Evolutionary conservation across 64 coral and sea anemone genomes (phyloP), one percentile per base, ranked within the genome.

Genomic region (Trachythela sp.): DNA sequence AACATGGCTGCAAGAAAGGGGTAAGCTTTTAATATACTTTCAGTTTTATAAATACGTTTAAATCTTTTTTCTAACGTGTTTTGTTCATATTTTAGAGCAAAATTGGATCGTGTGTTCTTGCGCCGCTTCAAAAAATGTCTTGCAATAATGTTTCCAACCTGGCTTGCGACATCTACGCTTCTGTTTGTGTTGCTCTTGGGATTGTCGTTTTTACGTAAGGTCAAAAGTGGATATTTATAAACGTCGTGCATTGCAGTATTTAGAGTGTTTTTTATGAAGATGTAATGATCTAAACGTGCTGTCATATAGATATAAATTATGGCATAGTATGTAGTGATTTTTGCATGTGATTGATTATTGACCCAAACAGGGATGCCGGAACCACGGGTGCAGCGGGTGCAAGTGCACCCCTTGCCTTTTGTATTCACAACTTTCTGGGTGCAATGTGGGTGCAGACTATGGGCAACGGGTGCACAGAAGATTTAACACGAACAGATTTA

Each of bases 21-120:
- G 56, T 64, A 27, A 64, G 24, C 0, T 64, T 2, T 52, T 52
- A n/a, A n/a, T n/a, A n/a, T 52, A 24, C 18, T 64, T 64, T 22
- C 20, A n/a, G 13, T 24, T 27, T 20, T 64, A n/a, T 64, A 6
- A 64, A 22, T 20, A 15, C 22, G 13, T 2, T 52, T 52, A 0
- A 2, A 20, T 1, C 22, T 11, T 20, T 52, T 52, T 52, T 52
- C 49, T 8, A 64, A 64, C 56, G 15, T 20, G 18, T 64, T 64
- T 64, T 64, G 13, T 36, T 80, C 2, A 35, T 80, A 39, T 14
- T 80, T 80, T 38, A 80, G 75, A 17, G 30, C 75, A 35, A 94
- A 94, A 50, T 42, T 98, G 36, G 95, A 98, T 42, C 70, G 91
- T 10, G 17, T 94, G 0, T 98, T 98, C 83, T 86, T 98, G n/a